Conservation (phyloP, 2,113 vertebrate genomes). For the Nerophis ophidion region DNA sequence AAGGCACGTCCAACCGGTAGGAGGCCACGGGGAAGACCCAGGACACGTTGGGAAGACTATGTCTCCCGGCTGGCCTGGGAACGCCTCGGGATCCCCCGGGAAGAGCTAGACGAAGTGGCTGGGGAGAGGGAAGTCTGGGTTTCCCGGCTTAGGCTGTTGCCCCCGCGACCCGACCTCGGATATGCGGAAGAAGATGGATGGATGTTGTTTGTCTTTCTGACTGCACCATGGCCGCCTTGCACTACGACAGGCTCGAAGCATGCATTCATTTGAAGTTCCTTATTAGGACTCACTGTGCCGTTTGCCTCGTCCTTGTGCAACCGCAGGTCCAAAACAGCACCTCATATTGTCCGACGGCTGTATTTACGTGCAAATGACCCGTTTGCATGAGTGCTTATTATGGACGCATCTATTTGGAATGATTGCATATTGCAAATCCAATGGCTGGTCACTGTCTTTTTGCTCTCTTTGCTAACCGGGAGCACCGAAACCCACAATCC, state of each 20-base stretch:
- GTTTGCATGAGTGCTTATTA: conserved; percentile 62
- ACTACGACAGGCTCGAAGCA: neutral
- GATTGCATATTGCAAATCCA: conserved; percentile 65
- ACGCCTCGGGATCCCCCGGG: too few species aligned
- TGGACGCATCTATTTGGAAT: conserved; percentile 66
- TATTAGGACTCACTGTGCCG: conserved; percentile 11
- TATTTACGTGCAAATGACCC: conserved; percentile 67
- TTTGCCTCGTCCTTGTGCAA: conserved; percentile 17
- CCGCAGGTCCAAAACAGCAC: conserved; percentile 47
- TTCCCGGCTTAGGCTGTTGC: too few species aligned
- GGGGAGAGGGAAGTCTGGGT: too few species aligned
- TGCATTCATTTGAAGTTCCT: neutral
- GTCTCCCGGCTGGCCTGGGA: too few species aligned
- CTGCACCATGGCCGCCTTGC: neutral
- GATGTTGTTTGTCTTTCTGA: neutral
- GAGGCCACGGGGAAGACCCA: too few species aligned
- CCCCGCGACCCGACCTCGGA: too few species aligned
- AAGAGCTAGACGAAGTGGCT: too few species aligned
- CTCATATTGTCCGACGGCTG: conserved; percentile 45
- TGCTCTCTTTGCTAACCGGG: conserved; percentile 21
- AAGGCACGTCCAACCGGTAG: too few species aligned
- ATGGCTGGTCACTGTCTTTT: conserved; percentile 56
- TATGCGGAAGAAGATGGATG: too few species aligned
- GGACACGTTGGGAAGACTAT: too few species aligned
- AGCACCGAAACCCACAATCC: conserved; percentile 59